A percentile compares a stretch with the other conserved stretches of the same genome.
phyloP scores from a whole-genome alignment of 2,113 vertebrate genomes.

The Sinocyclocheilus rhinocerous region DNA sequence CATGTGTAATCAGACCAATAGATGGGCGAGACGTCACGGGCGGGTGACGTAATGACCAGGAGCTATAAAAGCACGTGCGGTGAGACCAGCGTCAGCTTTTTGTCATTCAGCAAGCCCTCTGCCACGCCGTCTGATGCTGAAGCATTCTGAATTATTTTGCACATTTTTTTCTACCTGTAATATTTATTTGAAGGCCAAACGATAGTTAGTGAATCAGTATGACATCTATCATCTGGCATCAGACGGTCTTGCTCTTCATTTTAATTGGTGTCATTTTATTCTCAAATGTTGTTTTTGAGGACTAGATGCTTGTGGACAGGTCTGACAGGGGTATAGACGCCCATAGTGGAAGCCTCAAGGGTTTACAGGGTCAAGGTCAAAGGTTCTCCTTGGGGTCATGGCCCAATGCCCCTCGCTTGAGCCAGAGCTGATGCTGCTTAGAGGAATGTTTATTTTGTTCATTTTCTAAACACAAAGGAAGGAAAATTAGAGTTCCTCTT shows the following conservation, averaged over 20 bases:
- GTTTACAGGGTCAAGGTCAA: neutral
- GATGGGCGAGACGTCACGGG: too few species aligned
- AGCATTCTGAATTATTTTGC: conserved; percentile 48
- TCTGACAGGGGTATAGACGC: neutral
- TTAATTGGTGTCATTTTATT: conserved; percentile 40
- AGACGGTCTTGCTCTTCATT: conserved; percentile 19
- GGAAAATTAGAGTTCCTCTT: too few species aligned
- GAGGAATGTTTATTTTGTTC: neutral
- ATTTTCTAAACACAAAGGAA: too few species aligned
- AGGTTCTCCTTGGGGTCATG: neutral
- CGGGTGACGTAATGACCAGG: too few species aligned
- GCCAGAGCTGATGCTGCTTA: neutral
- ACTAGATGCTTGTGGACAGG: conserved; percentile 13
- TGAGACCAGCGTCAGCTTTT: too few species aligned
- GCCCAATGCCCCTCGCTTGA: too few species aligned
- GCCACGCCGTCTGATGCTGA: conserved; percentile 12
- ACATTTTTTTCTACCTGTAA: conserved; percentile 44
- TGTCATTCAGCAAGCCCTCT: too few species aligned
- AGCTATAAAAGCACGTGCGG: too few species aligned
- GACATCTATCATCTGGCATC: conserved; percentile 43
- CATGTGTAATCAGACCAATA: too few species aligned
- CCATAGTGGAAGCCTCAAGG: neutral
- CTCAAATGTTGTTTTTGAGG: neutral
- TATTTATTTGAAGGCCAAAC: conserved; percentile 36
- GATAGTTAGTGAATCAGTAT: conserved; percentile 16